phyloP scores from a whole-genome alignment of 2,888 invertebrate genomes.

The Pristionchus mayeri region DNA sequence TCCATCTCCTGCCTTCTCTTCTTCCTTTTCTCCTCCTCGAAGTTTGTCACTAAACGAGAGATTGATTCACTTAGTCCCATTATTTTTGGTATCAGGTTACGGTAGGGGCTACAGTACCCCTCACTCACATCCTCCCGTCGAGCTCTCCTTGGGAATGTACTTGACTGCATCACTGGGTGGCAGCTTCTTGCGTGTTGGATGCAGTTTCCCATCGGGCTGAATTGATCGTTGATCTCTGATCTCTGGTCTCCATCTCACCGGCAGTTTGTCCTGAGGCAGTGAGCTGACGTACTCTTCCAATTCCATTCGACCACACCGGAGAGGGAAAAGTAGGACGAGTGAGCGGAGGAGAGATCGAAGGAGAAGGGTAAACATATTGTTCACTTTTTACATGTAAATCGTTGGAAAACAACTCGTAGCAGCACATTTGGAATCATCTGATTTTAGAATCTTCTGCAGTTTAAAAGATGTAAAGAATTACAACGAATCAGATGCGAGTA shows the following conservation, averaged over 20 bases:
- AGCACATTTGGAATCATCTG: too few species aligned
- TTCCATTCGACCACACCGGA: slow-evolving; percentile 4
- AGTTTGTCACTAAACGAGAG: background rate
- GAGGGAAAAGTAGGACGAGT: background rate
- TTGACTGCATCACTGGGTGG: slow-evolving; percentile 32
- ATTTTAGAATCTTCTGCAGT: too few species aligned
- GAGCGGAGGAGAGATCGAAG: background rate
- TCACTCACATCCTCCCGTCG: slow-evolving; percentile 5
- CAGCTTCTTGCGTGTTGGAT: slow-evolving; percentile 30
- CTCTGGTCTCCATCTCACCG: background rate
- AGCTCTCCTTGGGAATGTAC: slow-evolving; percentile 2
- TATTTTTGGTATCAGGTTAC: too few species aligned
- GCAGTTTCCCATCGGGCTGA: slow-evolving; percentile 26
- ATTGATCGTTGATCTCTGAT: slow-evolving; percentile 4
- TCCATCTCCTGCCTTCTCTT: slow-evolving; percentile 30
- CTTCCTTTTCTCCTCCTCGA: background rate
- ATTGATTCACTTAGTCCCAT: too few species aligned
- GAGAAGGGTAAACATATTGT: too few species aligned
- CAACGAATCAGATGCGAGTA: too few species aligned
- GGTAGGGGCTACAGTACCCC: too few species aligned
- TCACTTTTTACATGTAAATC: too few species aligned
- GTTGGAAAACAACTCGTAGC: too few species aligned
- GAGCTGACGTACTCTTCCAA: slow-evolving; percentile 11
- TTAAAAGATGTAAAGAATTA: too few species aligned
- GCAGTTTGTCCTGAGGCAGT: slow-evolving; percentile 28